Percentiles rank a stretch among this genome's conserved stretches.
These are phyloP conservation scores for Phacellophora camtschatica DNA, from an alignment of 30 jellyfish, hydroid and myxozoan genomes.

Conservation along the genomic window DNA sequence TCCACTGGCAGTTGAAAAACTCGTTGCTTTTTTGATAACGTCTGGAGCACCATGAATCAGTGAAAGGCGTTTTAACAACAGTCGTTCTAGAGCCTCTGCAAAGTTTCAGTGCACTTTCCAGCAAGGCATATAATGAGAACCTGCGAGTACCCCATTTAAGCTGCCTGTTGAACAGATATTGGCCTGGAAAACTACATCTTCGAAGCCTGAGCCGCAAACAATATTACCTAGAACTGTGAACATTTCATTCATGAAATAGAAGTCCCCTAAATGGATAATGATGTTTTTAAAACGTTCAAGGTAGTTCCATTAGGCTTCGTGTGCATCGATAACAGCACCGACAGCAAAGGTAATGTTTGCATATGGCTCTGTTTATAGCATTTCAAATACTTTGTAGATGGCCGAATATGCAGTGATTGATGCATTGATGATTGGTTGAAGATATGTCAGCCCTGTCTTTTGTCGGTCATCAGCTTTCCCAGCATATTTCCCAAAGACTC, in stretches of 20 bases:
- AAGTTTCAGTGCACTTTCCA: slow-evolving; percentile 40
- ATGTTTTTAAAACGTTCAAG: slow-evolving; percentile 23
- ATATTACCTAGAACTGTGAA: slow-evolving; percentile 37
- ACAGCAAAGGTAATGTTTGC: slow-evolving; percentile 34
- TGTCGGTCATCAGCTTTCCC: neutral
- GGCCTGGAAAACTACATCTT: slow-evolving; percentile 46
- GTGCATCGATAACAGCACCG: slow-evolving; percentile 50
- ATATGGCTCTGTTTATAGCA: neutral
- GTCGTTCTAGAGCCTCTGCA: slow-evolving; percentile 32
- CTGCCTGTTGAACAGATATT: slow-evolving; percentile 25
- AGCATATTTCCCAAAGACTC: slow-evolving; percentile 2
- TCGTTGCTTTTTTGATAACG: neutral
- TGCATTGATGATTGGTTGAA: slow-evolving; percentile 60
- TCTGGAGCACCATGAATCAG: neutral
- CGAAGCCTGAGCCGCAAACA: slow-evolving; percentile 42
- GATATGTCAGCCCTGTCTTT: slow-evolving; percentile 1
- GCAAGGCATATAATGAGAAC: slow-evolving; percentile 47
- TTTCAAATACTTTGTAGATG: neutral
- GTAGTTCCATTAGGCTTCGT: slow-evolving; percentile 51
- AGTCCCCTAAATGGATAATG: slow-evolving; percentile 50
- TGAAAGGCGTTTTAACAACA: slow-evolving; percentile 23
- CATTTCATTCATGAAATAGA: slow-evolving; percentile 65
- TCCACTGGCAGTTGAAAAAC: slow-evolving; percentile 9
- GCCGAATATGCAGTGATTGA: slow-evolving; percentile 25
- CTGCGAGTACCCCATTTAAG: slow-evolving; percentile 57